Evolutionary conservation across 2,888 invertebrate species (phyloP), one percentile per base, ranked within the genome.

Genomic region (Macrophya annulata): DNA sequence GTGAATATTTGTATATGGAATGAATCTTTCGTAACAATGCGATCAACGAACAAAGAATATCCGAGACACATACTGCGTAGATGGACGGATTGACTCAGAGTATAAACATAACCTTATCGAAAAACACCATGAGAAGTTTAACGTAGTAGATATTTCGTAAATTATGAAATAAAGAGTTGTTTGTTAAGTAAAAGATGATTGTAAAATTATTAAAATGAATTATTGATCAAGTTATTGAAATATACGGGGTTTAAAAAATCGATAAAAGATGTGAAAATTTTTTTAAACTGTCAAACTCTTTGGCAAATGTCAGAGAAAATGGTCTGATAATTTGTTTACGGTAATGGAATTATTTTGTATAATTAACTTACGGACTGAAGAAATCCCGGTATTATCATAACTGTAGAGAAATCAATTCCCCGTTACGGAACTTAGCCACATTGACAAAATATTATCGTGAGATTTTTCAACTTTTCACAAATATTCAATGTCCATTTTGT

Each of bases 401-500:
- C 37, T 31, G 17, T 77, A 31, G 2, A 77, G 37, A 55, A 55
- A 77, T 55, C 31, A 31, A 77, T 25, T 55, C 77, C 1, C 77
- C 15, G 77, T 77, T 6, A n/a, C 15, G 31, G 15, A 25, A 31
- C 45, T 45, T 10, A 37, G 31, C 25, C 31, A 77, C 25, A 10
- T n/a, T 37, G 9, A 6, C 10, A 12, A 12, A 40, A 40, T 81
- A 59, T 55, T 31, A 17, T 68, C 15, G 65, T 37, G 5, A 43
- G 25, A 37, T 71, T 31, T 45, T 10, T 21, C n/a, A 83, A 71
- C 59, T 45, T 51, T 51, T 37, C 45, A 40, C 68, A 48, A 83
- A 83, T 83, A 9, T 48, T 37, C 51, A 71, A 65, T 83, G 83
- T 48, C 83, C 83, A 83, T 83, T 83, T 83, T 83, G 83, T 83